Evolutionary conservation across 2,797 vertebrate genomes (phyloP), one percentile per base, ranked within the genome.

Genomic region (Hippoglossus hippoglossus): DNA sequence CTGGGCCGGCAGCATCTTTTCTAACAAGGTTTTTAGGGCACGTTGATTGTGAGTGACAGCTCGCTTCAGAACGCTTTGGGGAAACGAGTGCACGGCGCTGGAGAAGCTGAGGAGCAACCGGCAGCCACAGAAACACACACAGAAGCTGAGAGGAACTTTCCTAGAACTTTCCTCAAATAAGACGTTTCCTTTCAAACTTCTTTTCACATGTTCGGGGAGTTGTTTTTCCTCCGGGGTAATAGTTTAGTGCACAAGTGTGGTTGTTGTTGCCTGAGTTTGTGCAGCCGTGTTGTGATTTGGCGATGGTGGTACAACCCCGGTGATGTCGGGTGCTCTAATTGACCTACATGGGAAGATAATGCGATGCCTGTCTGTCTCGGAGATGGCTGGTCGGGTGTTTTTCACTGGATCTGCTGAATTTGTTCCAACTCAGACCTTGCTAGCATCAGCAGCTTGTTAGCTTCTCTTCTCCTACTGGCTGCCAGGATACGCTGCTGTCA

Each of bases 371-470:
- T 83, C 46, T 49, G 46, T 49, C 44, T 46, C 15, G 4, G 51
- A 71, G 79, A 63, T n/a, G 66, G 76, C 49, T 83, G 83, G 36
- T n/a, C 71, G 76, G 81, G 63, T 65, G 64, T 77, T 76, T 84
- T 79, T 80, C 75, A 68, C 78, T 63, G 70, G 55, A 77, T 83
- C 71, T 79, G 84, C 83, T 82, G 86, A 85, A 85, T 88, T 77
- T 83, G 80, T 81, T 83, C 72, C 58, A 26, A 81, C 72, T 87
- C 76, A 75, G 74, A 84, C 83, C 85, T 79, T 60, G 80, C 87
- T 85, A 83, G 81, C 83, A 90, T 90, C 89, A 90, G 91, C 88
- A 89, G 83, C 92, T 92, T 91, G 89, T 93, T 91, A 93, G 89
- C 87, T 73, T 84, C 86, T 81, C 75, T 82, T 80, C 81, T 83